A percentile compares a stretch with the other conserved stretches of the same genome.
These are phyloP conservation scores for Apodemia zela DNA, from an alignment of 2,888 invertebrate genomes.

Conservation along the genomic window DNA sequence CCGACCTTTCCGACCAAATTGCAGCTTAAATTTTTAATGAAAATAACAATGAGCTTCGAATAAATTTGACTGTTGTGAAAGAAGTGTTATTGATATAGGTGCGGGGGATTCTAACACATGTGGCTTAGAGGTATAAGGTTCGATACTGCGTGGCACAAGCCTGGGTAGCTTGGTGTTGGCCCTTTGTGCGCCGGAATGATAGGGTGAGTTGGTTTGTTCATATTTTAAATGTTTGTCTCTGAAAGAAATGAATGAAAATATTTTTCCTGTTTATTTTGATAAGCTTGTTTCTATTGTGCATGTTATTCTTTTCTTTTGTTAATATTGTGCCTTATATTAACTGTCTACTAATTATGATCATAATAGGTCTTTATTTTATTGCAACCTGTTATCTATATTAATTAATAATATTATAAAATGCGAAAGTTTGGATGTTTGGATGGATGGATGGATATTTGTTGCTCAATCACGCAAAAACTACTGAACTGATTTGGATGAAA, in stretches of 20 bases:
- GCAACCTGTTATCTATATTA: too few species aligned
- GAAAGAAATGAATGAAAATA: background rate
- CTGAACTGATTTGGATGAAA: too few species aligned
- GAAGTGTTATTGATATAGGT: conserved; percentile 38
- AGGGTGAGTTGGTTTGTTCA: conserved; percentile 54
- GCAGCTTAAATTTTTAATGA: conserved; percentile 6
- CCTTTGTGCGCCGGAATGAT: conserved; percentile 67
- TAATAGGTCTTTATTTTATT: too few species aligned
- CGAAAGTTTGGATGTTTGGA: too few species aligned
- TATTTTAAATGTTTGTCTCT: conserved; percentile 21
- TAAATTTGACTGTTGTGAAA: conserved; percentile 38
- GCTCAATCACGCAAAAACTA: too few species aligned
- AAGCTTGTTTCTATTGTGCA: background rate
- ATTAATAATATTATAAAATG: too few species aligned
- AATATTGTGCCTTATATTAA: too few species aligned
- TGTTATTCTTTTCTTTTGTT: too few species aligned
- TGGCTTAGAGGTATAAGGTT: conserved; percentile 69
- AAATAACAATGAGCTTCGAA: conserved; percentile 27
- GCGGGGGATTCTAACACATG: conserved; percentile 68
- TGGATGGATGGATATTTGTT: too few species aligned
- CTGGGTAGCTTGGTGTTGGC: conserved; percentile 61
- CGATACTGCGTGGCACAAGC: conserved; percentile 73
- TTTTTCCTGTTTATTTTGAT: background rate
- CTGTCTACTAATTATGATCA: too few species aligned
- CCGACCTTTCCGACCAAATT: conserved; percentile 36